Evolutionary conservation across 2,888 invertebrate genomes (phyloP), one percentile per base, ranked within the genome.

Genomic region (Aphrophora alni): DNA sequence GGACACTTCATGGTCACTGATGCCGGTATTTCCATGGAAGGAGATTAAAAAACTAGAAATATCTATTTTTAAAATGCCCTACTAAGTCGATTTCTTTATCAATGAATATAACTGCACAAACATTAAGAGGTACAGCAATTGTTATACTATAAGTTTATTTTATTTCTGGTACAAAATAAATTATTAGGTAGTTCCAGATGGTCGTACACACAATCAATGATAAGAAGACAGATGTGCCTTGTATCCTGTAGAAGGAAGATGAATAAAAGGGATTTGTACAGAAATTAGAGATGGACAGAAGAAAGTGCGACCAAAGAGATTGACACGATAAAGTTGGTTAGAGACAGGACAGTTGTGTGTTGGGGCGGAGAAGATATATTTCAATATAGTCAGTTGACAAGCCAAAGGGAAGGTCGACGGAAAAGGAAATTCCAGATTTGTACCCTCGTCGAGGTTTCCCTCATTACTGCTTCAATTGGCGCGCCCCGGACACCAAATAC

Each of bases 341-440:
- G 21, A n/a, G 59, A 59, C 59, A 59, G 59, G 59, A 59, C 59
- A 21, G 59, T 59, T 59, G 59, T 21, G 59, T 21, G 59, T 59
- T 21, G 59, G 59, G 59, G 59, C 21, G 59, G 1, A 21, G 59
- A n/a, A 7, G 59, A 21, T 59, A 59, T 59, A 59, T 59, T 59
- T 59, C 59, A 59, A 59, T 59, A 59, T 59, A 59, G 59, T 59
- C 59, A 21, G 59, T 21, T 59, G 59, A 59, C 59, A 59, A 21
- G 59, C 21, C 59, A 21, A n/a, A 59, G 59, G 59, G 59, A 59
- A 59, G 59, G 59, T 59, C 59, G 59, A n/a, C 59, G 59, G 59
- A 21, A 59, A 59, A 59, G 59, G 59, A 59, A 59, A 59, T 59
- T 59, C 59, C 59, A 59, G 59, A 59, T 59, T 59, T 21, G 21